Evolutionary conservation across 2,888 invertebrate genomes (phyloP).

Genomic region (Caenorhabditis sulstoni): DNA sequence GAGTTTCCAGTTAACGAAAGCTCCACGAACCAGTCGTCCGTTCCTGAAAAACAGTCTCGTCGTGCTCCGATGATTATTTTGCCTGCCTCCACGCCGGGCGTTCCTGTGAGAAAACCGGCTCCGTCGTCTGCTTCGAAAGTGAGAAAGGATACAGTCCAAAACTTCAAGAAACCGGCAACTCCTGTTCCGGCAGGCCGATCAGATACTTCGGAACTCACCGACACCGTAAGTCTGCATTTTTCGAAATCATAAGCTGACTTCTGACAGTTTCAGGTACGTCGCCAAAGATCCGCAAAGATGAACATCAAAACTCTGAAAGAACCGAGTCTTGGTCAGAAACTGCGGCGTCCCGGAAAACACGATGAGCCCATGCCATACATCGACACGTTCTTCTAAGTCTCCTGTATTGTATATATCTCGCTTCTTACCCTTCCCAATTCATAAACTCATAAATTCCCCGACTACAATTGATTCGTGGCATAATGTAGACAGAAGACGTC

Average conservation of each 20-base stretch:
- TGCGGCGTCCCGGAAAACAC: constrained; percentile 64
- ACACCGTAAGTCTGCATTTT: constrained; percentile 40
- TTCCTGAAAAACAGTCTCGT: background rate
- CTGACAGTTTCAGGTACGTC: constrained; percentile 48
- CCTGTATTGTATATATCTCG: background rate
- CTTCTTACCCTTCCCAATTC: background rate
- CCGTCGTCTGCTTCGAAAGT: constrained; percentile 9
- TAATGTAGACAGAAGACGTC: constrained; percentile 17
- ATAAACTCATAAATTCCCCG: background rate
- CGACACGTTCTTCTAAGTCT: constrained; percentile 39
- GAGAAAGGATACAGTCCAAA: background rate
- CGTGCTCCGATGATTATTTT: constrained; percentile 31
- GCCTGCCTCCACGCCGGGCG: constrained; percentile 21
- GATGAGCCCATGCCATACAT: constrained; percentile 63
- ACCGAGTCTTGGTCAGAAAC: constrained; percentile 43
- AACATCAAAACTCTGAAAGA: constrained; percentile 61
- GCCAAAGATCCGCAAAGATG: constrained; percentile 57
- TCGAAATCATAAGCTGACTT: background rate
- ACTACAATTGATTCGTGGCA: constrained; percentile 2
- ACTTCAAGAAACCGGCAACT: constrained; percentile 40
- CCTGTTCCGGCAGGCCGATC: constrained; percentile 12
- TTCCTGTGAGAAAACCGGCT: background rate
- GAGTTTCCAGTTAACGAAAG: background rate
- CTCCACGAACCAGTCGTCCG: background rate
- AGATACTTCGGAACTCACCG: constrained; percentile 12